Conservation (phyloP, 1,140 invertebrate species). For the Achroia grisella region DNA sequence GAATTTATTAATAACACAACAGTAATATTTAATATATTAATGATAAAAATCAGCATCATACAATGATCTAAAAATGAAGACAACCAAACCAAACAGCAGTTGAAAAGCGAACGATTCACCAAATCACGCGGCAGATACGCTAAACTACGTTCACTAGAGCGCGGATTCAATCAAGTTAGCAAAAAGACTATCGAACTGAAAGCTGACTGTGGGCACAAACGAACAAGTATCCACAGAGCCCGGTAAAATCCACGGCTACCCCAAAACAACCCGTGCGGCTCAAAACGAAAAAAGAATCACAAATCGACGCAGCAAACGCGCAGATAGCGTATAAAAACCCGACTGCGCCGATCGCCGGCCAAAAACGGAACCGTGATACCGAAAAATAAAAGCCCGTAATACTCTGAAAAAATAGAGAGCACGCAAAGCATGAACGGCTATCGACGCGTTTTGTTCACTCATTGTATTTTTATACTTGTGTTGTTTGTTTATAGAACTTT, state of each 20-base stretch:
- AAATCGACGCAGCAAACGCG: slow-evolving; percentile 53
- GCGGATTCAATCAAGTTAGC: slow-evolving; percentile 62
- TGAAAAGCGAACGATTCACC: slow-evolving; percentile 58
- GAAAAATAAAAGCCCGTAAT: slow-evolving; percentile 72
- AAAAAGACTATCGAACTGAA: slow-evolving; percentile 41
- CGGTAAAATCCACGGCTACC: slow-evolving; percentile 59
- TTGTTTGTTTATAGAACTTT: slow-evolving; percentile 3
- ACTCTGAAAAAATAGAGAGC: slow-evolving; percentile 64
- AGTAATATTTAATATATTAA: too few relatives aligned
- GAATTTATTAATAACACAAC: too few relatives aligned
- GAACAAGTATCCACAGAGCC: slow-evolving; percentile 45
- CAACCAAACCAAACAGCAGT: slow-evolving; percentile 3
- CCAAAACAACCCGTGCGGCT: slow-evolving; percentile 68
- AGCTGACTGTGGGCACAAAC: slow-evolving; percentile 48
- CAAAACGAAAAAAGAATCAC: slow-evolving; percentile 53
- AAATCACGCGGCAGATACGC: slow-evolving; percentile 43
- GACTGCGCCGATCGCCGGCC: slow-evolving; percentile 64
- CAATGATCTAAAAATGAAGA: too few relatives aligned
- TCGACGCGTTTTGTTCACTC: slow-evolving; percentile 33
- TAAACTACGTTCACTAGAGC: slow-evolving; percentile 68
- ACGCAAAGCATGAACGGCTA: slow-evolving; percentile 21
- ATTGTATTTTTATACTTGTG: slow-evolving; percentile 55
- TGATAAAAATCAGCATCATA: too few relatives aligned
- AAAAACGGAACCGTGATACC: slow-evolving; percentile 72
- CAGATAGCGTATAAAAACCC: slow-evolving; percentile 67